Evolutionary conservation across 2,797 vertebrate genomes (phyloP).

Genomic region (Odontamblyopus rebecca): DNA sequence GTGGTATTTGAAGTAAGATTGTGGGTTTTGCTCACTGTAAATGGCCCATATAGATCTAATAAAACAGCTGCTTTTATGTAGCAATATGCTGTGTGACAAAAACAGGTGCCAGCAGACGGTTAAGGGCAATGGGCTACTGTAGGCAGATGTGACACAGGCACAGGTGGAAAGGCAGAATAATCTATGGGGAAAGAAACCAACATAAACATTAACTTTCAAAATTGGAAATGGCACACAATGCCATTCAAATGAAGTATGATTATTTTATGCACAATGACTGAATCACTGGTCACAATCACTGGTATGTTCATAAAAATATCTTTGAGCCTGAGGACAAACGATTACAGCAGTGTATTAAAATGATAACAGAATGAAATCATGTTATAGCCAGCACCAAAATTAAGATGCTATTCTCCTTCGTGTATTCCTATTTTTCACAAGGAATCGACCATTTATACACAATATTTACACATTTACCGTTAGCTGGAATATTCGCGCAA

Average conservation of each 20-base stretch:
- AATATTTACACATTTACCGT: neutral
- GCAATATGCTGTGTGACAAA: neutral
- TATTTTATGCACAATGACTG: neutral
- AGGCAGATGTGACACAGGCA: slow-evolving; percentile 11
- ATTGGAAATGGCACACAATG: neutral
- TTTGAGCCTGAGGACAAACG: no score
- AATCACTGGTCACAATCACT: neutral
- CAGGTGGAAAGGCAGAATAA: neutral
- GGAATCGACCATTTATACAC: neutral
- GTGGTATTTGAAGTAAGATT: slow-evolving; percentile 7
- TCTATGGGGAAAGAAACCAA: neutral
- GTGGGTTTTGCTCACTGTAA: slow-evolving; percentile 18
- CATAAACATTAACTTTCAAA: neutral
- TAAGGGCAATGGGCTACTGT: slow-evolving; percentile 3
- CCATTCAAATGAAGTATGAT: neutral
- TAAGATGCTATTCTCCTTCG: neutral
- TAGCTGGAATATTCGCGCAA: neutral
- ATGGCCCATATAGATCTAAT: slow-evolving; percentile 14
- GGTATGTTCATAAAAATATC: neutral
- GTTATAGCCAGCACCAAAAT: neutral
- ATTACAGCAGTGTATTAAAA: neutral
- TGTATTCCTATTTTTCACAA: neutral
- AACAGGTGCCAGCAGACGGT: no score
- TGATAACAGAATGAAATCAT: neutral
- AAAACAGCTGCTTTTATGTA: slow-evolving; percentile 20